Evolutionary conservation across 2,888 invertebrate genomes (phyloP), one percentile per base, ranked within the genome.

Genomic region (Drosophila cracens): DNA sequence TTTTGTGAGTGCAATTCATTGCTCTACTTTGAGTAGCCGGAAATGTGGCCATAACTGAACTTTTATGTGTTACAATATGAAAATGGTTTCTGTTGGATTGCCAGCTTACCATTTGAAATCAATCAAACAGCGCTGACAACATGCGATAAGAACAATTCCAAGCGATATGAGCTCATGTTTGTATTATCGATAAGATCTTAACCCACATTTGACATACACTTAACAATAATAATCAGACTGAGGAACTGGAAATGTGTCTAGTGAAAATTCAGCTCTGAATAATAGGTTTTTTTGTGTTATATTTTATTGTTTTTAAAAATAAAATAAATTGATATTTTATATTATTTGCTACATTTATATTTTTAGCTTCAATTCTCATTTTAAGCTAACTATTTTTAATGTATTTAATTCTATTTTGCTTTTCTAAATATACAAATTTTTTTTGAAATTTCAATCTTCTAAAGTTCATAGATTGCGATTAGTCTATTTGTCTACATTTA

Each of bases 21-120:
- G 65, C 51, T 38, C 58, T 27, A 74, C 27, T 65, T 60, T 48
- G 13, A 34, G 31, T 56, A 68, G 27, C 76, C 76, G 76, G 60
- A 76, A 76, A 64, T 63, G 53, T 8, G 21, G 16, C 40, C 21
- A 18, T 27, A n/a, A 10, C 16, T 40, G 5, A 21, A 16, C n/a
- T 43, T 29, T 40, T 56, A 38, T n/a, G 13, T 36, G 2, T 27
- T n/a, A 54, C 18, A 25, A 54, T 36, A 25, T 25, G 4, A 53
- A 34, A 53, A 34, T 34, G 10, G 18, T 34, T 21, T 16, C 6
- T n/a, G 11, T 16, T 16, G 33, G 5, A 10, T 6, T 21, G 21
- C 5, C 10, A 33, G 16, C 16, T 25, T 8, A 46, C 4, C 16
- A 21, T 3, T 16, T 33, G 33, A 33, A 21, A 21, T 21, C 33